Evolutionary conservation across 1,140 invertebrate species (phyloP), one percentile per base, ranked within the genome.

Genomic region (Conus ventricosus): DNA sequence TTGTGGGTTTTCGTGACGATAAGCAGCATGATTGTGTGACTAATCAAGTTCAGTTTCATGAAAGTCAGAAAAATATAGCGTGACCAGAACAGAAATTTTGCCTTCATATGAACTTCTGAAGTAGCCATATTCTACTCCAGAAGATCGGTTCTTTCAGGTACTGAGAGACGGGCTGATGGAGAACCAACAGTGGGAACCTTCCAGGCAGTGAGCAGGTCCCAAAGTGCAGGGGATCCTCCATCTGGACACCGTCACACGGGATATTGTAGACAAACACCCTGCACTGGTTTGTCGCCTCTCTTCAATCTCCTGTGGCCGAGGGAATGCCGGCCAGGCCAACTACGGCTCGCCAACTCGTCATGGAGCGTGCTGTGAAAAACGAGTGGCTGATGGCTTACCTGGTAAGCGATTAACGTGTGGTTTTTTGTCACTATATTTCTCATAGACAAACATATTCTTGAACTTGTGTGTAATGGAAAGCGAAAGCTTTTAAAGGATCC

Each of bases 301-400:
- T 20, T 99, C 98, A 51, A 97, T 99, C 27, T 97, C 97, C 23
- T 98, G 98, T 95, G 99, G 98, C 13, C 97, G 98, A 87, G 99
- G 99, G 87, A 99, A 99, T 95, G 96, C 97, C 88, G 99, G 99
- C 2, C 99, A 99, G 95, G 96, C 97, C 27, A 99, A 99, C 95
- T 99, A 99, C 94, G 99, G 98, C 85, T 98, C 90, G 98, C 99
- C 51, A 99, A 99, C 95, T 99, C 98, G 97, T 97, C 8, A 99
- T 99, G 98, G 99, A 99, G 95, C 96, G 98, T 85, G 97, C 71
- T 97, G 97, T 92, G 98, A 99, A 95, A 96, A 97, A 84, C 96
- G 99, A 88, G 97, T 97, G n/a, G 96, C 96, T 23, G 97, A 97
- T 93, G 98, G 96, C 13, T 93, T 98, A 63, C 97, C 97, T 87